Evolutionary conservation across 1,140 invertebrate genomes (phyloP).

Genomic region (Cepaea nemoralis): DNA sequence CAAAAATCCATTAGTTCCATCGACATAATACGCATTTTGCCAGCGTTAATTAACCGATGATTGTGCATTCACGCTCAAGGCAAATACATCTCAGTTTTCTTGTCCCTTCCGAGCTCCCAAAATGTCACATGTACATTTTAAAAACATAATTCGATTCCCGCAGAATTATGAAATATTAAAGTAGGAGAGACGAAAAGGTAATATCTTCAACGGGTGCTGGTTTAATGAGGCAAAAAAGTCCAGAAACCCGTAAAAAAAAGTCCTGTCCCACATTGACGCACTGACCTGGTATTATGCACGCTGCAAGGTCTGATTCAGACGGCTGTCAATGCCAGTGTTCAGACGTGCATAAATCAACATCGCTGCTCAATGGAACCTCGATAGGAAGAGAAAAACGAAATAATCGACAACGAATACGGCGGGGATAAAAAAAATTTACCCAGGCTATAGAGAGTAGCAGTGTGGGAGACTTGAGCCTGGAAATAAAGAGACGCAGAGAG

Average conservation of each 20-base stretch:
- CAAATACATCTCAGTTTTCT: not conserved
- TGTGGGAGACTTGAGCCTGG: not conserved
- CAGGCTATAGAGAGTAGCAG: not conserved
- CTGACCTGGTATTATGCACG: not conserved
- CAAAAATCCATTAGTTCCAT: not conserved
- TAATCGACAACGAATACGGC: too few species aligned
- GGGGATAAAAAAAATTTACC: too few species aligned
- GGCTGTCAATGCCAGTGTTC: not conserved
- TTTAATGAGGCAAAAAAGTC: not conserved
- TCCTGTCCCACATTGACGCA: not conserved
- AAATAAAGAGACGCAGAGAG: not conserved
- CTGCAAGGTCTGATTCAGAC: not conserved
- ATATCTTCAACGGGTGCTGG: not conserved
- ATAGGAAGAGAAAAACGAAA: too few species aligned
- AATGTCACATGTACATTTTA: not conserved
- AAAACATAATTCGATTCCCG: not conserved
- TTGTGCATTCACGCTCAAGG: not conserved
- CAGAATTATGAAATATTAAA: slow-evolving; percentile 7
- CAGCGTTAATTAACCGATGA: not conserved
- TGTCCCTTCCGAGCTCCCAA: not conserved
- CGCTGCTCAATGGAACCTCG: too few species aligned
- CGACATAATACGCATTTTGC: not conserved
- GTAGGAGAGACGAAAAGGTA: not conserved
- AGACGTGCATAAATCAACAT: not conserved
- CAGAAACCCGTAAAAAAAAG: not conserved